Evolutionary conservation across 2,797 vertebrate genomes (phyloP).

Genomic region (Cryptoprocta ferox): DNA sequence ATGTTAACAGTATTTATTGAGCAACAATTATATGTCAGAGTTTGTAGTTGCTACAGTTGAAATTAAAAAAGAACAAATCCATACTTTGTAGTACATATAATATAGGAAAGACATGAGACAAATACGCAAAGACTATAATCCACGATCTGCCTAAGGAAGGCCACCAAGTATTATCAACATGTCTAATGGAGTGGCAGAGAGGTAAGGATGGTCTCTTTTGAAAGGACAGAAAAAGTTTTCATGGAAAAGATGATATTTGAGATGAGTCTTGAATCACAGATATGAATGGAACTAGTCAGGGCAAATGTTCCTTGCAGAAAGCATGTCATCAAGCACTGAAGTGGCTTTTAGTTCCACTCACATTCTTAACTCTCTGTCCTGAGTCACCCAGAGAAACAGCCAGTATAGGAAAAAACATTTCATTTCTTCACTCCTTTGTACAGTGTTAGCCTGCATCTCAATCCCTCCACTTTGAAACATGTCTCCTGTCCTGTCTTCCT

Average conservation of each 20-base stretch:
- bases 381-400: background rate
- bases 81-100: background rate
- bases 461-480: background rate
- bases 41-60: background rate
- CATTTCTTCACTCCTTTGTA: background rate
- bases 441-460: background rate
- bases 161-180: background rate
- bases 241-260: background rate
- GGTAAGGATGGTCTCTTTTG: accelerated
- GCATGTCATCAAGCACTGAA: too few species aligned
- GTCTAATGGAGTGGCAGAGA: background rate
- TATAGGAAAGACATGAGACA: background rate
- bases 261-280: background rate
- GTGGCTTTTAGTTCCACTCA: background rate
- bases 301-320: background rate
- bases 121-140: background rate
- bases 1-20: background rate
- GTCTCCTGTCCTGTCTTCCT: background rate
- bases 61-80: background rate
- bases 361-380: background rate
- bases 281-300: background rate
- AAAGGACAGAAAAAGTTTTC: background rate
- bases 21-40: background rate
- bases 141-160: background rate
- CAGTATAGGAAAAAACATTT: background rate